A percentile compares a stretch with the other conserved stretches of the same genome.
Evolutionary conservation across 2,888 invertebrate species (phyloP).

Genomic region (Drosophila meridiana): DNA sequence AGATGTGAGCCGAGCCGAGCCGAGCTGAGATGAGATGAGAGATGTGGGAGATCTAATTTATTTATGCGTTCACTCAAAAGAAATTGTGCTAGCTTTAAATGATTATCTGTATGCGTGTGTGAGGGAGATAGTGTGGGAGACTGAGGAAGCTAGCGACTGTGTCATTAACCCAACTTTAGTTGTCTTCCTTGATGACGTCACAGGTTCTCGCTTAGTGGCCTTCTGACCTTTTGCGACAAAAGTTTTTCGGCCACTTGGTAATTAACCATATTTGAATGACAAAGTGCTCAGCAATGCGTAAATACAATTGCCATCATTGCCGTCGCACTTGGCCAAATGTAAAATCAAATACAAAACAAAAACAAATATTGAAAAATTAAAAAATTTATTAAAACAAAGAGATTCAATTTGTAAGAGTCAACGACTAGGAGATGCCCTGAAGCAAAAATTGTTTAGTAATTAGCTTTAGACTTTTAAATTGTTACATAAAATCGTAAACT

Average conservation of each 20-base stretch:
- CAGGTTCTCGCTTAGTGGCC: constrained; percentile 17
- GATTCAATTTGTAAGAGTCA: neutral
- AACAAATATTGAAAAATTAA: constrained; percentile 20
- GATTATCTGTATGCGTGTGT: constrained; percentile 5
- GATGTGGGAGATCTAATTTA: constrained; percentile 53
- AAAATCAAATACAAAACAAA: constrained; percentile 29
- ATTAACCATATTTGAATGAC: constrained; percentile 71
- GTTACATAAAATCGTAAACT: too few relatives aligned
- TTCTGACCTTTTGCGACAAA: constrained; percentile 66
- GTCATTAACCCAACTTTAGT: constrained; percentile 65
- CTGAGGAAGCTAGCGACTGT: constrained; percentile 17
- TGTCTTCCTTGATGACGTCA: constrained; percentile 59
- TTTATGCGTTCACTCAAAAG: constrained; percentile 46
- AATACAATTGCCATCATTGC: constrained; percentile 69
- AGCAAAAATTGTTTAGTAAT: neutral
- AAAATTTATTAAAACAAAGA: constrained; percentile 27
- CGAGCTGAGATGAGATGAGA: constrained; percentile 42
- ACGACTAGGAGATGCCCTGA: neutral
- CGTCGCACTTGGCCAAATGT: constrained; percentile 63
- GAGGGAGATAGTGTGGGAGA: constrained; percentile 3
- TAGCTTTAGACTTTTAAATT: neutral
- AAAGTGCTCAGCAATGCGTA: constrained; percentile 81
- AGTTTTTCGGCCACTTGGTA: constrained; percentile 48
- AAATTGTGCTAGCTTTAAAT: constrained; percentile 11
- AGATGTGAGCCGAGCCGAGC: constrained; percentile 46